Conservation (phyloP, 1,140 invertebrate genomes). For the Leptopilina clavipes region DNA sequence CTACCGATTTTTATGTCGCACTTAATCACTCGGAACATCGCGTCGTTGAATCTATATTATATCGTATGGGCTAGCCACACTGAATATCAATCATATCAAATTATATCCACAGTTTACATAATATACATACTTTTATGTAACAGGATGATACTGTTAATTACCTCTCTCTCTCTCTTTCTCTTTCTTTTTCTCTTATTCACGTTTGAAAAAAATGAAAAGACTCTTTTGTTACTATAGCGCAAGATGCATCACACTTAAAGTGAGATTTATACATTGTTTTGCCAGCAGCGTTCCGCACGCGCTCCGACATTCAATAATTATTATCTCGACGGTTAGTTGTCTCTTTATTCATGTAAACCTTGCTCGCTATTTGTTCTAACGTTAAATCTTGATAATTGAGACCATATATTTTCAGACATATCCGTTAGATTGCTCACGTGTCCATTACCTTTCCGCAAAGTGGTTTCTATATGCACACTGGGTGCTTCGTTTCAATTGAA, state of each 20-base stretch:
- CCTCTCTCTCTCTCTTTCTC: no score
- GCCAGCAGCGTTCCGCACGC: constrained; percentile 7
- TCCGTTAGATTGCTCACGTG: constrained; percentile 5
- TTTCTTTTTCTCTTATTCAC: no score
- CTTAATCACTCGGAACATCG: constrained; percentile 27
- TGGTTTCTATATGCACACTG: background rate
- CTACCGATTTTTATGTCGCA: constrained; percentile 27
- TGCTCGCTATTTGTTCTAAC: constrained; percentile 15
- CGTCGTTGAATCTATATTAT: constrained; percentile 1
- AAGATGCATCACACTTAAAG: background rate
- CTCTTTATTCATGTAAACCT: constrained; percentile 20
- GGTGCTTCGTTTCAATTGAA: background rate
- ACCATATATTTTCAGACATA: constrained; percentile 2
- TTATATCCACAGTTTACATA: no score
- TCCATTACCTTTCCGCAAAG: background rate
- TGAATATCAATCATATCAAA: constrained; percentile 31
- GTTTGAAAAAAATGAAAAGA: background rate
- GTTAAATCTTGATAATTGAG: constrained; percentile 25
- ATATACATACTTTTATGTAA: no score
- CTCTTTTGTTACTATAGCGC: background rate
- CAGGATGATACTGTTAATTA: no score
- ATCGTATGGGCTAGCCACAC: background rate
- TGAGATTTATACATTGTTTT: constrained; percentile 23
- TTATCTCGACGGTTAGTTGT: constrained; percentile 18
- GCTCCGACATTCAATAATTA: constrained; percentile 22